Conservation (phyloP, 2,888 invertebrate genomes). For the Drosophila anomelani region DNA sequence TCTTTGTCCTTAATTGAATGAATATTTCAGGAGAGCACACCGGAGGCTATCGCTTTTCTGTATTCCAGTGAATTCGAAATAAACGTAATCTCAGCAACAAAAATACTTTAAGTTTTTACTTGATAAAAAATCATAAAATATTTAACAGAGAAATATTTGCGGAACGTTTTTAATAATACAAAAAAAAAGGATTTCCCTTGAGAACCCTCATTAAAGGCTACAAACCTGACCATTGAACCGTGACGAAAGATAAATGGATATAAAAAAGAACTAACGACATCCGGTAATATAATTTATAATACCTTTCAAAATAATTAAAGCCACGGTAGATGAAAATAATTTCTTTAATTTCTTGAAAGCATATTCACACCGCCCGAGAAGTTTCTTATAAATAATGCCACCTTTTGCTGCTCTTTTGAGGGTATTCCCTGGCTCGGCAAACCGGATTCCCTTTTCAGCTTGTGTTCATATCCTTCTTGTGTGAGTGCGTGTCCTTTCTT, state of each 20-base stretch:
- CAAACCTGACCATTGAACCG: not conserved
- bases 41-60: not conserved
- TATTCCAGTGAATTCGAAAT: not conserved
- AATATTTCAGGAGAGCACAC: not conserved
- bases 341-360: not conserved
- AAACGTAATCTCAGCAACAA: not conserved
- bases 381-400: conserved; percentile 24
- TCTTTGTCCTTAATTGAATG: conserved; percentile 11
- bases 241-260: not conserved
- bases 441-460: conserved; percentile 29
- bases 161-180: not conserved
- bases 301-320: conserved; percentile 24
- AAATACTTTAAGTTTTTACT: not conserved
- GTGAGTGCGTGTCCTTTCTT: conserved; percentile 4
- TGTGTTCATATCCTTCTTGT: conserved; percentile 29
- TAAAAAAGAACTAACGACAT: not conserved
- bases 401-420: conserved; percentile 34
- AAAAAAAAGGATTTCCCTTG: not conserved
- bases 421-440: conserved; percentile 43
- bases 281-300: not conserved
- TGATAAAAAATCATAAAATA: not conserved
- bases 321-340: not conserved
- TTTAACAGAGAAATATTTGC: not conserved
- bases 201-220: not conserved
- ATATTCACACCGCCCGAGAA: not conserved